These are phyloP conservation scores for Megaleporinus macrocephalus DNA, from an alignment of 2,113 vertebrate species.

Conservation along the genomic window DNA sequence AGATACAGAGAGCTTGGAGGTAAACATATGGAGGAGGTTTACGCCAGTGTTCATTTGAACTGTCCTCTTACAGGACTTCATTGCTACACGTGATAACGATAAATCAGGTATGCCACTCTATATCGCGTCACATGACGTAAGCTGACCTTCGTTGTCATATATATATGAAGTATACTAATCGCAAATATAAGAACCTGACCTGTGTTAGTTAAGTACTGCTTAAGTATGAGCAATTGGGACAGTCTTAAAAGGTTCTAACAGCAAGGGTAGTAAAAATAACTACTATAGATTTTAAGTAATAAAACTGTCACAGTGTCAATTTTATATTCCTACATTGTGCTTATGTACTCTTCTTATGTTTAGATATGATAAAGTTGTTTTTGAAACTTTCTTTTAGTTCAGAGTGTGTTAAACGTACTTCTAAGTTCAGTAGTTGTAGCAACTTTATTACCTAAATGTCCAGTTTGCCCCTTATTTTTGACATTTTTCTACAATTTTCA, in stretches of 20 bases:
- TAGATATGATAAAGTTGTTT: too few relatives aligned
- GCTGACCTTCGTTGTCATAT: background rate
- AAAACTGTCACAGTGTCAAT: too few relatives aligned
- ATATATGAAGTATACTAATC: background rate
- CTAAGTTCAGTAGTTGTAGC: too few relatives aligned
- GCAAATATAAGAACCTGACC: background rate
- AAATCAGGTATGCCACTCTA: background rate
- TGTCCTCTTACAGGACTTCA: background rate
- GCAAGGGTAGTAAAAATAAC: too few relatives aligned
- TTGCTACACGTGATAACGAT: background rate
- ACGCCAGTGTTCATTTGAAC: background rate
- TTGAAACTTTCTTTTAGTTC: too few relatives aligned
- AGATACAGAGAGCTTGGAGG: background rate
- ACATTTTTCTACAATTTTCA: too few relatives aligned
- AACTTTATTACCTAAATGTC: too few relatives aligned
- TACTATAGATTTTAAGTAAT: too few relatives aligned
- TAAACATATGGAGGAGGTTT: background rate
- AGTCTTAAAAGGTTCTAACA: background rate
- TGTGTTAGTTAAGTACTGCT: background rate
- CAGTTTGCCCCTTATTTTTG: too few relatives aligned
- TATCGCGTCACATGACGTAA: background rate
- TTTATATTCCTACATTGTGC: too few relatives aligned
- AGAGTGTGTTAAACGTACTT: too few relatives aligned
- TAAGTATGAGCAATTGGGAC: background rate
- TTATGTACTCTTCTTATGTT: too few relatives aligned